Evolutionary conservation across 2,888 invertebrate species (phyloP).

Genomic region (Pheosia gnoma): DNA sequence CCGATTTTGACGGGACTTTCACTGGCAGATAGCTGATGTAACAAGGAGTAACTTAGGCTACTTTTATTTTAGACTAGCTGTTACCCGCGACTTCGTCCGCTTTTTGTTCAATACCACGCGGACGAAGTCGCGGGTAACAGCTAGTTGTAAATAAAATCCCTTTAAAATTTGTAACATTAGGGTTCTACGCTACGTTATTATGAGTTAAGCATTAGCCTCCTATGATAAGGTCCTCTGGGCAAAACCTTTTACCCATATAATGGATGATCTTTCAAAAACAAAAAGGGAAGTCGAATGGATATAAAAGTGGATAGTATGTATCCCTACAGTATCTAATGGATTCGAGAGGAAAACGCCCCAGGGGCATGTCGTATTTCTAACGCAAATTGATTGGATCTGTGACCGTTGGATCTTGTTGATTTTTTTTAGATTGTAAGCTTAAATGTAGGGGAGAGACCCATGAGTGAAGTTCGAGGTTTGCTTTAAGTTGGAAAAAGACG

Average conservation of each 20-base stretch:
- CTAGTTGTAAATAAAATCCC: too few relatives aligned
- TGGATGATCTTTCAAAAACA: slow-evolving; percentile 68
- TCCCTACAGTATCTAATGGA: slow-evolving; percentile 63
- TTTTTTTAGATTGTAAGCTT: not conserved
- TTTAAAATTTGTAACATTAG: too few relatives aligned
- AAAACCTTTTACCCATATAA: slow-evolving; percentile 63
- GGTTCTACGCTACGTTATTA: not conserved
- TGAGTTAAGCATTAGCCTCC: not conserved
- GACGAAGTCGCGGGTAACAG: too few relatives aligned
- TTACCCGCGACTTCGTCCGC: too few relatives aligned
- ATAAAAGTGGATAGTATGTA: slow-evolving; percentile 55
- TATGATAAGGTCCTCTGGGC: slow-evolving; percentile 20
- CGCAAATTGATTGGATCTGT: slow-evolving; percentile 56
- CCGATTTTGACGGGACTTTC: too few relatives aligned
- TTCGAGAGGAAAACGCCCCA: slow-evolving; percentile 50
- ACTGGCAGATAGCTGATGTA: too few relatives aligned
- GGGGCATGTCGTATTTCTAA: slow-evolving; percentile 56
- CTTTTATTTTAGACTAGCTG: too few relatives aligned
- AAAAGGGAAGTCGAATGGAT: slow-evolving; percentile 59
- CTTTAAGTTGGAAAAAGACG: not conserved
- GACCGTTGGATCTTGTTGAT: slow-evolving; percentile 33
- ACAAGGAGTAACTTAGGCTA: too few relatives aligned
- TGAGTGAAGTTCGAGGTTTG: not conserved
- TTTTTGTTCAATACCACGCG: too few relatives aligned
- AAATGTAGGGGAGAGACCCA: not conserved